phyloP scores from a whole-genome alignment of 2,888 invertebrate genomes.

The Griposia aprilina region DNA sequence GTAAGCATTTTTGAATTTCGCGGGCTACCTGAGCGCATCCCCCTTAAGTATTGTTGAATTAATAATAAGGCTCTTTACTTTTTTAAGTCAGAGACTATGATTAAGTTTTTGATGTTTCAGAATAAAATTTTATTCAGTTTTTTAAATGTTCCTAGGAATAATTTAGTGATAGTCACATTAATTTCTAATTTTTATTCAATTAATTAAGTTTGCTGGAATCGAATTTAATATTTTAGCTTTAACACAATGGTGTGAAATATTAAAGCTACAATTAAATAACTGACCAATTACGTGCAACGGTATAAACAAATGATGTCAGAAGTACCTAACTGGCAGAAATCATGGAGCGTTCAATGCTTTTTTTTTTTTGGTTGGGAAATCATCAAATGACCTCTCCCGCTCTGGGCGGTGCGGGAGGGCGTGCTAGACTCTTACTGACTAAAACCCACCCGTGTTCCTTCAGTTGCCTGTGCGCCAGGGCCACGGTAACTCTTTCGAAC shows the following conservation, averaged over 20 bases:
- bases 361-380: too few relatives aligned
- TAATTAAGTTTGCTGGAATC: not conserved
- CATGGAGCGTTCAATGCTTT: too few relatives aligned
- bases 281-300: not conserved
- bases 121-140: not conserved
- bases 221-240: not conserved
- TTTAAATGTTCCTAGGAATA: not conserved
- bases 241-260: slow-evolving; percentile 1
- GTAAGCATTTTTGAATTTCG: too few relatives aligned
- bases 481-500: too few relatives aligned
- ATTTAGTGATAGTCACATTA: not conserved
- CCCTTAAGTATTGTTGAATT: slow-evolving; percentile 19
- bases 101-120: slow-evolving; percentile 13
- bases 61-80: slow-evolving; percentile 22
- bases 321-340: not conserved
- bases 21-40: too few relatives aligned
- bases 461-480: too few relatives aligned
- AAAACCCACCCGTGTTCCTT: too few relatives aligned
- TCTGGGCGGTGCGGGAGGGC: too few relatives aligned
- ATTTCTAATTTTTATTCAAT: not conserved
- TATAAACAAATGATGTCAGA: not conserved
- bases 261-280: slow-evolving; percentile 12
- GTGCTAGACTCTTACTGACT: too few relatives aligned
- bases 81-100: slow-evolving; percentile 6
- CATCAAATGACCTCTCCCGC: too few relatives aligned